Percentiles rank a stretch among this genome's conserved stretches.
phyloP scores from a whole-genome alignment of 35 echinoderm and acorn worm species.

The Diadema setosum region DNA sequence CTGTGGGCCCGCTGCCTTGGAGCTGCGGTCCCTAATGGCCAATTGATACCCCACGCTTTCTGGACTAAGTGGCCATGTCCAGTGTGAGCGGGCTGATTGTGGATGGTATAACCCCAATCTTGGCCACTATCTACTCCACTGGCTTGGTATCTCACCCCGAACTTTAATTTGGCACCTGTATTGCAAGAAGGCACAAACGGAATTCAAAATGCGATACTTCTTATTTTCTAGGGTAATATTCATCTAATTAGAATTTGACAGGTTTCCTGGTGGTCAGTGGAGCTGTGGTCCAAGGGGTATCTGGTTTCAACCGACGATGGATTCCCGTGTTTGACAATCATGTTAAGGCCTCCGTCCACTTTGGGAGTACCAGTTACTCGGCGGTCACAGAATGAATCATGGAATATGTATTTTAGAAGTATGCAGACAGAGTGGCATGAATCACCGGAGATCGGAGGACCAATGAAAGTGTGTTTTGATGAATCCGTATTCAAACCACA shows the following conservation, averaged over 20 bases:
- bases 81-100: not conserved
- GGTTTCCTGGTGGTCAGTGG: not conserved
- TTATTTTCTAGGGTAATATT: not conserved
- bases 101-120: not conserved
- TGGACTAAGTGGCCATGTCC: slow-evolving; percentile 23
- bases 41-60: slow-evolving; percentile 31
- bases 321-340: not conserved
- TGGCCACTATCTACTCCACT: not conserved
- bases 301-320: not conserved
- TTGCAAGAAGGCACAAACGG: too few species aligned
- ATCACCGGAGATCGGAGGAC: too few species aligned
- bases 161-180: not conserved
- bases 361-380: too few species aligned
- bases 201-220: slow-evolving; percentile 16
- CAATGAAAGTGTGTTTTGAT: too few species aligned
- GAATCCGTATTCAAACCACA: too few species aligned
- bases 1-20: not conserved
- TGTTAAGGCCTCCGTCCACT: too few species aligned
- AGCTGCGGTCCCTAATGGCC: slow-evolving; percentile 12
- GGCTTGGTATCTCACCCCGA: too few species aligned
- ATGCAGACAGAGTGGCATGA: too few species aligned
- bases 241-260: not conserved
- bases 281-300: not conserved
- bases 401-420: not conserved
- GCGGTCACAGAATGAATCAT: slow-evolving; percentile 2